phyloP scores from a whole-genome alignment of 2,113 vertebrate genomes.

The Oreocharis arfaki region DNA sequence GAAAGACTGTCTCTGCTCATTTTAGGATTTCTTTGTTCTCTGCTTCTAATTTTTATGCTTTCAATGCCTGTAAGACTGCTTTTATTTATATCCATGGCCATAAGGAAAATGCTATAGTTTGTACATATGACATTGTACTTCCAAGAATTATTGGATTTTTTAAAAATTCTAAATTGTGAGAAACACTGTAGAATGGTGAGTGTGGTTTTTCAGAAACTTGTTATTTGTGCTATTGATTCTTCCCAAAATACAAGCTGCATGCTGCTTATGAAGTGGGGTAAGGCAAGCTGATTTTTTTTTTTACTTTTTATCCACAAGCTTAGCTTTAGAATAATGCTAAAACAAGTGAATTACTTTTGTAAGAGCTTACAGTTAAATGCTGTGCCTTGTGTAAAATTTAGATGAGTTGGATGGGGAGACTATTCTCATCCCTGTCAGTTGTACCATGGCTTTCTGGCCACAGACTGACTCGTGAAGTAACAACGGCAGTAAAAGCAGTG shows the following conservation, averaged over 20 bases:
- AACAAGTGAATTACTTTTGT: not conserved
- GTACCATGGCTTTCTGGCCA: not conserved
- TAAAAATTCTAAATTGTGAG: not conserved
- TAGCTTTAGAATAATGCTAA: not conserved
- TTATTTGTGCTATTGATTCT: not conserved
- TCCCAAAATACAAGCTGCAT: not conserved
- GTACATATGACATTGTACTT: not conserved
- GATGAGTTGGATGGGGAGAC: not conserved
- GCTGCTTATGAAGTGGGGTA: not conserved
- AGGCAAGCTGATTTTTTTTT: not conserved
- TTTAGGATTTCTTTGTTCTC: constrained; percentile 46
- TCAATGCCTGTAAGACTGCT: not conserved
- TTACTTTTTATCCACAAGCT: not conserved
- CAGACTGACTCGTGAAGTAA: not conserved
- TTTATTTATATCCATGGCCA: not conserved
- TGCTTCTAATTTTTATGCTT: constrained; percentile 24
- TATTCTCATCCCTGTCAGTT: not conserved
- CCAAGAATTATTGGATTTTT: not conserved
- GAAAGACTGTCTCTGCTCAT: constrained; percentile 29
- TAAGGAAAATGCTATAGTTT: not conserved
- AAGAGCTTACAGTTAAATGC: not conserved
- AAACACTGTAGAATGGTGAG: not conserved
- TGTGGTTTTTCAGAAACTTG: not conserved
- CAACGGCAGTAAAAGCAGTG: not conserved
- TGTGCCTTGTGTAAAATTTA: not conserved